Evolutionary conservation across 2,113 vertebrate species (phyloP), one percentile per base, ranked within the genome.

Genomic region (Chaetops frenatus): DNA sequence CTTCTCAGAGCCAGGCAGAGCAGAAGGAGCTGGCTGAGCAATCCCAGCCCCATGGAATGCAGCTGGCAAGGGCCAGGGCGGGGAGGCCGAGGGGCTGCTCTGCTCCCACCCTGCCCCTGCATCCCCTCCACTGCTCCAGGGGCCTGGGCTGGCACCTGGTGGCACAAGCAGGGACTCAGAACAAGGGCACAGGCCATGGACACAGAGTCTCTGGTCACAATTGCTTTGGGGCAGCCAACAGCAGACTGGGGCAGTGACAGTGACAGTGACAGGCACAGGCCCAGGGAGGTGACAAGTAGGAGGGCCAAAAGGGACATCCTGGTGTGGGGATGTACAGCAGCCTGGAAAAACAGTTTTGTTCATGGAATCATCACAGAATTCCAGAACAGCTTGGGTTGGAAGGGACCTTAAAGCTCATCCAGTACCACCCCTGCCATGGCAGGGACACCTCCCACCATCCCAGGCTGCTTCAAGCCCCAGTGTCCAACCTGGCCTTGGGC

Each of bases 201-300:
- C 29, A 17, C 19, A 4, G 36, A 15, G 51, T 3, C 7, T 0
- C 53, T 3, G 42, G 16, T 18, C 56, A 62, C 23, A 4, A 18
- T 2, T 0, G 33, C 22, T 6, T 19, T 7, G 47, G 80, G 4
- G 66, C 19, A 6, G 29, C 16, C 25, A 2, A 1, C 4, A 8
- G 48, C 54, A 31, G n/a, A 0, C 6, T 0, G 33, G 4, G 3
- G 60, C 25, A 64, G 28, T 1, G 33, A 27, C 2, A 20, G 40
- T 2, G 23, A 24, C 2, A 28, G 50, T 0, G 23, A 4, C 9
- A 0, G 5, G 62, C 7, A 16, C 33, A 3, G 33, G 25, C 8
- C 31, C n/a, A 0, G 1, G 47, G 17, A 11, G 57, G n/a, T 5
- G 36, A 44, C 0, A 45, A 56, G 16, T 0, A 0, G 0, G 38